Evolutionary conservation across 2,113 vertebrate genomes (phyloP).

Genomic region (Platichthys flesus): DNA sequence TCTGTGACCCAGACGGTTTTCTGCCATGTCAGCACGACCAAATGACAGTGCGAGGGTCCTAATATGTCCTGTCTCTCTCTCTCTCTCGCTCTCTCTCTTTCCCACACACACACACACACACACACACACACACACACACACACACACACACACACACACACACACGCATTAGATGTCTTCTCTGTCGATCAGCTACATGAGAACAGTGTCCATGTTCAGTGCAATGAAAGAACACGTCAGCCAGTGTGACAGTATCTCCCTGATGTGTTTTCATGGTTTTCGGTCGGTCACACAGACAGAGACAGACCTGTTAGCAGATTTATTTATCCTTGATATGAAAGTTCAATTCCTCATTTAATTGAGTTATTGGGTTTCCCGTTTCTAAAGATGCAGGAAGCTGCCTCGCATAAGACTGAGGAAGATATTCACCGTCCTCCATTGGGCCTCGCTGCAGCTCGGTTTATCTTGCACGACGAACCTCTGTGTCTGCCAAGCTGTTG

Average conservation of each 20-base stretch:
- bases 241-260: not conserved
- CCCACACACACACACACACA: conserved; percentile 11
- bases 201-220: not conserved
- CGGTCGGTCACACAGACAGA: not conserved
- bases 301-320: not conserved
- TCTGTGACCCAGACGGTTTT: conserved; percentile 86
- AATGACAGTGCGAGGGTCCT: conserved; percentile 75
- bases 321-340: not conserved
- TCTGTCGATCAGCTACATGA: conserved; percentile 50
- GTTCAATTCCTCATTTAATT: not conserved
- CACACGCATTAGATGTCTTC: conserved; percentile 42
- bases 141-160: conserved; percentile 26
- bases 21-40: conserved; percentile 80
- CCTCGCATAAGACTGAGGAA: not conserved
- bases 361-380: not conserved
- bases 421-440: not conserved
- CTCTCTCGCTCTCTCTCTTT: not conserved
- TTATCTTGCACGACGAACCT: conserved; percentile 37
- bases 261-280: not conserved
- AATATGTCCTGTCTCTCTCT: conserved; percentile 33
- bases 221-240: not conserved
- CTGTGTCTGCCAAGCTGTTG: conserved; percentile 67
- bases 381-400: too few relatives aligned
- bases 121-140: conserved; percentile 32
- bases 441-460: conserved; percentile 15